Conservation (phyloP, 2,888 invertebrate species). For the Leucophenga maculata region DNA sequence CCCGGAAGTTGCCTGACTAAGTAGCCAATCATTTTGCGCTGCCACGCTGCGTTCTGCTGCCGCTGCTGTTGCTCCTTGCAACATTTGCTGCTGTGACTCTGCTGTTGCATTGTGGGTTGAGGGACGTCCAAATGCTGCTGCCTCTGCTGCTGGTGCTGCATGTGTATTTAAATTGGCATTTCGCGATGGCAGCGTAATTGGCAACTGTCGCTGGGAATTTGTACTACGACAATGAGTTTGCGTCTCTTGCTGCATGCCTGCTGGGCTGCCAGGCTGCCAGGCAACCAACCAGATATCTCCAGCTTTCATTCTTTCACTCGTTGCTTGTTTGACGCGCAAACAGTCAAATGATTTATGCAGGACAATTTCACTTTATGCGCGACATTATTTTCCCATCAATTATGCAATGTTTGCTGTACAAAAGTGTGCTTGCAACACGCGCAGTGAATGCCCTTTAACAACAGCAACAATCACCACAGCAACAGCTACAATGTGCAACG, state of each 20-base stretch:
- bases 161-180: conserved; percentile 20
- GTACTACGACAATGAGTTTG: conserved; percentile 7
- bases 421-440: conserved; percentile 2
- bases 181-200: conserved; percentile 19
- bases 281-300: not conserved
- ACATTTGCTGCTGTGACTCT: too few relatives aligned
- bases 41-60: not conserved
- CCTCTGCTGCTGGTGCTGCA: not conserved
- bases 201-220: conserved; percentile 18
- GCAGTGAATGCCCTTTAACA: too few relatives aligned
- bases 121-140: not conserved
- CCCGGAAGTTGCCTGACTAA: conserved; percentile 14
- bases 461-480: too few relatives aligned
- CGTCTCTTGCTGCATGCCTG: not conserved
- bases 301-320: not conserved
- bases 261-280: not conserved
- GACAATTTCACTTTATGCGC: conserved; percentile 17
- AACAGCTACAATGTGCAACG: not conserved
- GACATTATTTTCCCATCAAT: conserved; percentile 14
- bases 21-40: conserved; percentile 15
- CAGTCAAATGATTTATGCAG: conserved; percentile 17
- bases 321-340: conserved; percentile 8
- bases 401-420: not conserved
- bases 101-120: not conserved
- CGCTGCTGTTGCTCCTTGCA: too few relatives aligned